Conservation (phyloP, 1,140 invertebrate species). For the Micrasema longulum region DNA sequence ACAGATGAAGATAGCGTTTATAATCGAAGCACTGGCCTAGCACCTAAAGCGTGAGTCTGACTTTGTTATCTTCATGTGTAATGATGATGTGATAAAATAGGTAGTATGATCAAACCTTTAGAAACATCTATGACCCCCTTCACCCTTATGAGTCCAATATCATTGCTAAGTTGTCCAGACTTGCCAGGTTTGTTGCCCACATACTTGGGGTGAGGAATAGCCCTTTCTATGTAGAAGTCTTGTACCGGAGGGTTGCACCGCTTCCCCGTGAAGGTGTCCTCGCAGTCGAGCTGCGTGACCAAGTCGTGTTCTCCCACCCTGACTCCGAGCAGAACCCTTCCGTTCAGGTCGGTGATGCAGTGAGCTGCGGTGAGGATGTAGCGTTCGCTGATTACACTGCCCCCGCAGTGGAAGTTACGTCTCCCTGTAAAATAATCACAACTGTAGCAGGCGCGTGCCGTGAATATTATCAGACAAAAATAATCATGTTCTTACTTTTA, state of each 20-base stretch:
- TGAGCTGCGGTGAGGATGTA: slow-evolving; percentile 80
- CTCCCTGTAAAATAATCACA: no score
- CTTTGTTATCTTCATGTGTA: no score
- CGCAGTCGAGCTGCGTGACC: slow-evolving; percentile 68
- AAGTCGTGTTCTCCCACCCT: slow-evolving; percentile 74
- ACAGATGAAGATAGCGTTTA: no score
- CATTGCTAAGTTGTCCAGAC: slow-evolving; percentile 65
- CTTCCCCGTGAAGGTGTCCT: slow-evolving; percentile 60
- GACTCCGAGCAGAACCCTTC: slow-evolving; percentile 63
- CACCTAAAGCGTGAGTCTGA: no score
- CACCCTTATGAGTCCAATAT: slow-evolving; percentile 67
- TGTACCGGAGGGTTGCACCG: slow-evolving; percentile 65
- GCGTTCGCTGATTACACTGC: slow-evolving; percentile 72
- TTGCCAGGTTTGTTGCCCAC: not conserved
- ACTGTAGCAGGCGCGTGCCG: no score
- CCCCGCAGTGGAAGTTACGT: slow-evolving; percentile 64
- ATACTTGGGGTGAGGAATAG: slow-evolving; percentile 70
- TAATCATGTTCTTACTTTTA: no score
- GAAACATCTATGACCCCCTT: not conserved
- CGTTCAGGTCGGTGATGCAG: slow-evolving; percentile 68
- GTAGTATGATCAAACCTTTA: not conserved
- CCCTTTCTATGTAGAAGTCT: slow-evolving; percentile 70
- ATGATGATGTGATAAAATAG: no score
- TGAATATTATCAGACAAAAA: no score
- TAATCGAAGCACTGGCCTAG: no score